These are phyloP conservation scores for Panagrolaimus sp. DNA, from an alignment of 1,140 invertebrate genomes.

Conservation along the genomic window DNA sequence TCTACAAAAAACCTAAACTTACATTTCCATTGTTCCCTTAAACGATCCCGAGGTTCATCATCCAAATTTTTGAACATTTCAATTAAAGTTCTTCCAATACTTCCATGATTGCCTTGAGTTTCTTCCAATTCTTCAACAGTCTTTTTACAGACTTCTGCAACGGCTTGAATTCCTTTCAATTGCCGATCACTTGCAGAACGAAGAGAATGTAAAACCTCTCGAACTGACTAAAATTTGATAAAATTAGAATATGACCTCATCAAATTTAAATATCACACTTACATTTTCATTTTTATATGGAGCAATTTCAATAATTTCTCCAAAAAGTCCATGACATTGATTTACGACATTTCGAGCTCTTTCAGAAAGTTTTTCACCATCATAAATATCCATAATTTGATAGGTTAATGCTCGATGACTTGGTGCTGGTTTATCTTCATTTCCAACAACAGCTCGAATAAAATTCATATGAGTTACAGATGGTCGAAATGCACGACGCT, in stretches of 20 bases:
- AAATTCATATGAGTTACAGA: constrained; percentile 5
- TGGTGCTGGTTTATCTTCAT: not conserved
- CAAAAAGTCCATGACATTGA: not conserved
- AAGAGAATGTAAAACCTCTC: not conserved
- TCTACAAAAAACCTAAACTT: not conserved
- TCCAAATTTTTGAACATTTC: not conserved
- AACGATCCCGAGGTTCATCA: not conserved
- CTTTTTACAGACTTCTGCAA: not conserved
- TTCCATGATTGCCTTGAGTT: not conserved
- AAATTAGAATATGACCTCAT: too few species aligned
- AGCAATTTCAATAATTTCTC: not conserved
- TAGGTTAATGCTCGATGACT: not conserved
- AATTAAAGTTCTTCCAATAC: not conserved
- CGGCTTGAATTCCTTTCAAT: constrained; percentile 4
- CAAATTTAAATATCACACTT: not conserved
- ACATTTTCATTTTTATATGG: not conserved
- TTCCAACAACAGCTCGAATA: not conserved
- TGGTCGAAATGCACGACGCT: not conserved
- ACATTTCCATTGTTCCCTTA: not conserved
- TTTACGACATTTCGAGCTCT: not conserved
- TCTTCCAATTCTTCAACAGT: not conserved
- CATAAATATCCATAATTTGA: constrained; percentile 11
- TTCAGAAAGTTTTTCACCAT: not conserved
- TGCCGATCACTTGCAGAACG: not conserved
- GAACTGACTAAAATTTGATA: not conserved